These are phyloP conservation scores for Cephus cinctus DNA, from an alignment of 1,140 invertebrate species.

Conservation along the genomic window DNA sequence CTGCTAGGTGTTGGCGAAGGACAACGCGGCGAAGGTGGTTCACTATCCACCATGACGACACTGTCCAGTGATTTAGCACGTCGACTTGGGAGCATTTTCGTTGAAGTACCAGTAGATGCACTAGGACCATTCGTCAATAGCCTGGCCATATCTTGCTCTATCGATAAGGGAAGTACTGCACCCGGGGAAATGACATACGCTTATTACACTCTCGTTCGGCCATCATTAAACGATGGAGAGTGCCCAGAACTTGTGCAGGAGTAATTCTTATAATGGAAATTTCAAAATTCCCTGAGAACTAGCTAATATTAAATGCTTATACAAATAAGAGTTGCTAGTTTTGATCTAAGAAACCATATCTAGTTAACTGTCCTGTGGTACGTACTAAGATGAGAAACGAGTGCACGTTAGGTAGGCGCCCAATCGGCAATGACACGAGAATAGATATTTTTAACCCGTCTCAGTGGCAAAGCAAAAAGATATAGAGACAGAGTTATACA, in stretches of 20 bases:
- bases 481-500: constrained; percentile 21
- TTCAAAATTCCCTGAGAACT: too few relatives aligned
- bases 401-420: too few relatives aligned
- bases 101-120: constrained; percentile 3
- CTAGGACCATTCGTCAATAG: constrained; percentile 39
- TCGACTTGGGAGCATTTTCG: constrained; percentile 37
- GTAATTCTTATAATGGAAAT: too few relatives aligned
- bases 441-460: constrained; percentile 32
- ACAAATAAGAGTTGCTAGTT: too few relatives aligned
- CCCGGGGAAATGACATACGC: constrained; percentile 35
- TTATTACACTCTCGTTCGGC: constrained; percentile 36
- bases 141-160: constrained; percentile 58
- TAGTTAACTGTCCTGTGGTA: too few relatives aligned
- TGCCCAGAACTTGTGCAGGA: too few relatives aligned
- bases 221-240: too few relatives aligned
- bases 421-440: constrained; percentile 16
- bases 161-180: constrained; percentile 53
- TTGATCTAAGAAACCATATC: too few relatives aligned
- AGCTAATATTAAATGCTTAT: too few relatives aligned
- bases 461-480: constrained; percentile 24
- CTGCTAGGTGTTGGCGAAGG: constrained; percentile 87
- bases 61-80: constrained; percentile 54
- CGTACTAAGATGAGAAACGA: too few relatives aligned
- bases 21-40: constrained; percentile 63
- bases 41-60: constrained; percentile 50